Base-by-base conservation (phyloP, 2,888 invertebrate species). In the Zootermopsis nevadensis region DNA sequence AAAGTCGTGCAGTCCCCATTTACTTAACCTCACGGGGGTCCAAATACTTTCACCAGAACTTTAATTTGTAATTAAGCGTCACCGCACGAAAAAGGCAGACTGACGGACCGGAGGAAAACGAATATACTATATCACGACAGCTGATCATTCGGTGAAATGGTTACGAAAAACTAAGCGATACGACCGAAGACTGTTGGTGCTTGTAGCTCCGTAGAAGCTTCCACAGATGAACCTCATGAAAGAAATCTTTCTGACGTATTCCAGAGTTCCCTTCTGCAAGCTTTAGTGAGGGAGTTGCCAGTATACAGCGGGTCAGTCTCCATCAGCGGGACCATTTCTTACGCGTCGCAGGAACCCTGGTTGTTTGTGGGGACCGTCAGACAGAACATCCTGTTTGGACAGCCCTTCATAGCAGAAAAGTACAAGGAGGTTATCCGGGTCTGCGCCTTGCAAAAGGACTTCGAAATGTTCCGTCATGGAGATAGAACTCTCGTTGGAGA, bases 341-440 rank as follows among this genome's bases (percentile, higher is more conserved):
- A 95, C 88, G 94, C 94, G 1, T 93, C 95, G 77, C 96, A 96
- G 89, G 94, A 96, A 86, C 93, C 97, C 0, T 97, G 97, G 96
- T 89, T 94, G 3, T 94, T 94, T 86, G 91, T 93, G 0, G 93
- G 93, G 1, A 93, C 94, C 0, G 92, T 97, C 3, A 91, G 93
- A 76, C 94, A 96, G 87, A 97, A 97, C 87, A 95, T 97, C 84
- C 89, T 95, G 12, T 96, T 97, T 88, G 96, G 96, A 0, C 90
- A 92, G 85, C 90, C 91, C 0, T 93, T 91, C 86, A 91, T 93
- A 85, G 90, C 91, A 83, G 87, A 90, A 30, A 90, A 91, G 31
- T 91, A 91, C 85, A 87, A 83, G 24, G 80, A 83, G 48, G 92
- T 94, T 2, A 91, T 95, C 22, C 91, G 90, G 72, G 93, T 92